Base-by-base conservation (phyloP, 2,888 invertebrate genomes). In the Pseudoips prasinana region DNA sequence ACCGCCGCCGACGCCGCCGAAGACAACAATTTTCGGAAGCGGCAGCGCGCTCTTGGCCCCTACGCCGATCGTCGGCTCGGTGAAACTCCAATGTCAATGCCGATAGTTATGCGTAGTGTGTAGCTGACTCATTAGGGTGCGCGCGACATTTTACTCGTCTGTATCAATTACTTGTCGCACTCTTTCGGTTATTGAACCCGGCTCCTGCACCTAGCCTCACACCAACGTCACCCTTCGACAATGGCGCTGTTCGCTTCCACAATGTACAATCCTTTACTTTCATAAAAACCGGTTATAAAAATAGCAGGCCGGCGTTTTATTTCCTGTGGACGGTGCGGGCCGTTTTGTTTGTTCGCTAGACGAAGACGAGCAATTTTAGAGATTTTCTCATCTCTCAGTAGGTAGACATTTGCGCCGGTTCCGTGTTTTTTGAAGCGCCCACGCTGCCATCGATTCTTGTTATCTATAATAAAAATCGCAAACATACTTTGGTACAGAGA, bases 11-110 rank as follows among this genome's bases (percentile, higher is more conserved):
- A 70, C 70, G 73, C 71, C 63, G 75, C 59, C 58, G 70, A 77
- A 78, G 69, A 79, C 73, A 72, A 73, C 77, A 72, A 72, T 77
- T 79, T 73, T 74, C 62, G 58, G 73, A 76, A 76, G 67, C 62
- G 66, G 55, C 60, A 59, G 52, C 70, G 64, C 67, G 76, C 71
- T 75, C 78, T 78, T 76, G 77, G 78, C 75, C 73, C 61, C 53
- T 50, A 46, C 53, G 58, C 58, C 52, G 48, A 51, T 46, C 46
- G 49, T 51, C 54, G 54, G 53, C 54, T 49, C 63, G 47, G 51
- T 45, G 50, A 53, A 53, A 59, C 60, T 60, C 66, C 86, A 84
- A 85, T 85, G 85, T 87, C 85, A 85, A 81, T 85, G 83, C 69
- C 82, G 78, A 60, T 67, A 58, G 62, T 58, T 64, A 60, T 51